Evolutionary conservation across 1,140 invertebrate species (phyloP).

Genomic region (Chelonus insularis): DNA sequence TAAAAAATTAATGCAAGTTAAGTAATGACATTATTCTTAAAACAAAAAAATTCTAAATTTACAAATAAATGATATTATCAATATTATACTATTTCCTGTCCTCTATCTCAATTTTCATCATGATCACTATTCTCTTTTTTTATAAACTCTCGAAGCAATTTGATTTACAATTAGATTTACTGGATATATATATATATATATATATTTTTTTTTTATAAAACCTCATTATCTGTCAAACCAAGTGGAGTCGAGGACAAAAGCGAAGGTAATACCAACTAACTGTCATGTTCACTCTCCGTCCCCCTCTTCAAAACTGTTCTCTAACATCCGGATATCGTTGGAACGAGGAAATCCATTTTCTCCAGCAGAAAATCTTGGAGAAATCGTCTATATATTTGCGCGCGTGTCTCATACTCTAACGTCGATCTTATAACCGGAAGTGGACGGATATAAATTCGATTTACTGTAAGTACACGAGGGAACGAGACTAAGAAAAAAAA

Average conservation of each 20-base stretch:
- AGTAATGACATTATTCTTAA: no score
- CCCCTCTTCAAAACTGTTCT: conserved; percentile 5
- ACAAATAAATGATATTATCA: no score
- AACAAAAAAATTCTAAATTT: no score
- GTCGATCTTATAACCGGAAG: conserved; percentile 19
- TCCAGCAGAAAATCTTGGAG: conserved; percentile 10
- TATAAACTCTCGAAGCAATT: no score
- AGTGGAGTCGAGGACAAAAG: neutral
- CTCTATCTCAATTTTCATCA: neutral
- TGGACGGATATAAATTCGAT: conserved; percentile 22
- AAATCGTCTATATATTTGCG: conserved; percentile 19
- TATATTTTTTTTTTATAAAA: conserved; percentile 15
- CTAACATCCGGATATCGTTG: conserved; percentile 21
- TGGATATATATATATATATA: no score
- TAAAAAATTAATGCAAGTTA: no score
- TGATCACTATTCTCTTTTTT: neutral
- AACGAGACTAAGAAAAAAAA: neutral
- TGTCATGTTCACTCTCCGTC: conserved; percentile 11
- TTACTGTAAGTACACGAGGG: neutral
- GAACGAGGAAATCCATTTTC: conserved; percentile 26
- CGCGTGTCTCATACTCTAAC: neutral
- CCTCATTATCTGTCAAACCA: conserved; percentile 19
- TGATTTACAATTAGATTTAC: no score
- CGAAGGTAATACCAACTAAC: conserved; percentile 15
- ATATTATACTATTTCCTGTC: no score